phyloP scores from a whole-genome alignment of 2,113 vertebrate species.

The Lipophrys pholis region DNA sequence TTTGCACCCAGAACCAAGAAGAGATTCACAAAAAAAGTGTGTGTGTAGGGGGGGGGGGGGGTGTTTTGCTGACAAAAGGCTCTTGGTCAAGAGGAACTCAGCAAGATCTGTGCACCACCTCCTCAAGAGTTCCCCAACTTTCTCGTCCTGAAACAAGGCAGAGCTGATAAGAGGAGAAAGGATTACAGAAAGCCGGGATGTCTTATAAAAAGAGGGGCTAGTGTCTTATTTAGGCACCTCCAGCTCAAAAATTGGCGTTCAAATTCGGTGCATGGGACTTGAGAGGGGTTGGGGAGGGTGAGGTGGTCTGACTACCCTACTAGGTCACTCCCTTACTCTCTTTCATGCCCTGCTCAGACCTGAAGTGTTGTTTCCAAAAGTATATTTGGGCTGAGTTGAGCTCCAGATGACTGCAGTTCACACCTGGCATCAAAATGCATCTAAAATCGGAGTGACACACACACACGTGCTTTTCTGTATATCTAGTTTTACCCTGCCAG shows the following conservation, averaged over 20 bases:
- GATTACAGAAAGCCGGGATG: conserved; percentile 46
- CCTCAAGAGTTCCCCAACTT: conserved; percentile 38
- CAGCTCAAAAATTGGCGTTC: conserved; percentile 44
- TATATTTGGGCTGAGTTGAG: conserved; percentile 30
- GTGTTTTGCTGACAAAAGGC: conserved; percentile 44
- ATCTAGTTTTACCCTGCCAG: too few relatives aligned
- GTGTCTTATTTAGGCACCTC: conserved; percentile 60
- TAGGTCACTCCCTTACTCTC: conserved; percentile 49
- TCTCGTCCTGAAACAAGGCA: conserved; percentile 66
- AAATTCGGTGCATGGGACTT: conserved; percentile 16
- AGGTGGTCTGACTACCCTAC: conserved; percentile 48
- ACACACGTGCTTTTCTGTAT: conserved; percentile 23
- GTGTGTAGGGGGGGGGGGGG: neutral
- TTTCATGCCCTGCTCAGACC: conserved; percentile 53
- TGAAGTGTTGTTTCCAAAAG: conserved; percentile 31
- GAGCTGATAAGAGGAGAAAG: conserved; percentile 65
- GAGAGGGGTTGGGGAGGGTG: conserved; percentile 34
- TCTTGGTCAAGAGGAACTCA: conserved; percentile 43
- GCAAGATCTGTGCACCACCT: conserved; percentile 39
- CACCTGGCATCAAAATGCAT: conserved; percentile 60
- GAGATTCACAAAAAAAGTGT: conserved; percentile 17
- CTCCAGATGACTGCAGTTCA: conserved; percentile 57
- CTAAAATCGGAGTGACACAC: conserved; percentile 27
- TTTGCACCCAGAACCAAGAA: conserved; percentile 48
- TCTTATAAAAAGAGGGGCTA: conserved; percentile 67